phyloP scores from a whole-genome alignment of 2,888 invertebrate species.

The Fragum sueziense region DNA sequence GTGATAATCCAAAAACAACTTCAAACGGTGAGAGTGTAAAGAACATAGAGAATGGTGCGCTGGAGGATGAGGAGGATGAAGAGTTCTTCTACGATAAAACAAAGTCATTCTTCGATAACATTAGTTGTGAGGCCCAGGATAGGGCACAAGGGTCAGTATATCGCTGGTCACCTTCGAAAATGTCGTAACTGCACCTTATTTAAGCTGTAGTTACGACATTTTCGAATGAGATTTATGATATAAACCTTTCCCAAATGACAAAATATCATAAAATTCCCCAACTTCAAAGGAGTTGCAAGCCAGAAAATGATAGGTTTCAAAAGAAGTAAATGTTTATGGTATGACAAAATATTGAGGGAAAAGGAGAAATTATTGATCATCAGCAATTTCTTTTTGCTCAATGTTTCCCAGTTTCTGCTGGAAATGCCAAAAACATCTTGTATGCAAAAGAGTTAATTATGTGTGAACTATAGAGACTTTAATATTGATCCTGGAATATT shows the following conservation, averaged over 20 bases:
- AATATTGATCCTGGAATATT: too few relatives aligned
- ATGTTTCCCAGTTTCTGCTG: neutral
- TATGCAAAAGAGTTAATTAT: neutral
- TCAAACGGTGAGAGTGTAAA: conserved; percentile 78
- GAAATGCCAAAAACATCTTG: neutral
- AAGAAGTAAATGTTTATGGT: too few relatives aligned
- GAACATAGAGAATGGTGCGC: conserved; percentile 68
- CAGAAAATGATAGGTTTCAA: too few relatives aligned
- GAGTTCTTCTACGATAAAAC: conserved; percentile 94
- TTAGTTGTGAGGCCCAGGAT: conserved; percentile 98
- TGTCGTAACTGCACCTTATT: neutral
- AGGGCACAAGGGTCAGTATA: conserved; percentile 87
- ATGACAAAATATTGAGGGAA: neutral
- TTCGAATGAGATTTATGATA: too few relatives aligned
- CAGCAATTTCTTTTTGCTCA: neutral
- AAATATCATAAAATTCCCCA: too few relatives aligned
- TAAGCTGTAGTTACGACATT: too few relatives aligned
- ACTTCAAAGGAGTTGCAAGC: too few relatives aligned
- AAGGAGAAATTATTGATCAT: neutral
- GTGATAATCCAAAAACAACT: conserved; percentile 54
- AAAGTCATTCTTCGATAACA: conserved; percentile 99
- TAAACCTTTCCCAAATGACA: too few relatives aligned
- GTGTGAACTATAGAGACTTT: neutral
- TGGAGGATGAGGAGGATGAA: conserved; percentile 76
- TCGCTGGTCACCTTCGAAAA: neutral